Evolutionary conservation across 1,140 invertebrate species (phyloP).

Genomic region (Philopotamus ludificatus): DNA sequence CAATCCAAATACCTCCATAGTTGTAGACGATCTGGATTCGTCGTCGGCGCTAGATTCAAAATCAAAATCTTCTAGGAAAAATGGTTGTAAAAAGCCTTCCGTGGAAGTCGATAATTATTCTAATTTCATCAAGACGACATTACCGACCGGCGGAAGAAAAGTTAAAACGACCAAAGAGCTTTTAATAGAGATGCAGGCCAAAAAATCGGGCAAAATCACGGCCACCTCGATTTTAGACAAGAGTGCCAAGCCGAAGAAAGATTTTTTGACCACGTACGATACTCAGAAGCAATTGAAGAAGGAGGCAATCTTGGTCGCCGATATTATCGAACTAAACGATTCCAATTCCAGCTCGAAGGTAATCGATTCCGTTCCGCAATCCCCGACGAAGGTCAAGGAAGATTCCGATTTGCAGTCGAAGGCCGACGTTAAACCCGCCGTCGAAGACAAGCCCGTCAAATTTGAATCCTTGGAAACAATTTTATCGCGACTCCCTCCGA

Average conservation of each 20-base stretch:
- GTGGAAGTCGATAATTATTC: conserved; percentile 38
- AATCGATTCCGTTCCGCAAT: conserved; percentile 34
- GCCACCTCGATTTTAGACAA: conserved; percentile 33
- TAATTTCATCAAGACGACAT: conserved; percentile 38
- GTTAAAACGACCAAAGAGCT: conserved; percentile 47
- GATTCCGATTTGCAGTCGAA: neutral
- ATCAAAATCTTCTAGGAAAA: conserved; percentile 34
- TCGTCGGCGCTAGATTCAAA: conserved; percentile 28
- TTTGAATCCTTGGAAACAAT: conserved; percentile 37
- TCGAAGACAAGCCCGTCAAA: conserved; percentile 30
- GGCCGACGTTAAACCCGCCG: conserved; percentile 16
- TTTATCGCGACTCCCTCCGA: conserved; percentile 31
- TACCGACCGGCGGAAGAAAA: conserved; percentile 38
- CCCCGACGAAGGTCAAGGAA: neutral
- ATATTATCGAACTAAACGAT: conserved; percentile 46
- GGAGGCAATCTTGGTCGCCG: conserved; percentile 11
- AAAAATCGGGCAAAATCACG: conserved; percentile 42
- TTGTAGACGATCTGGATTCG: conserved; percentile 32
- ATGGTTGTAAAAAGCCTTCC: conserved; percentile 36
- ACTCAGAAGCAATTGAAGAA: conserved; percentile 31
- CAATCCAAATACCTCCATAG: neutral
- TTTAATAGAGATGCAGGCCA: conserved; percentile 52
- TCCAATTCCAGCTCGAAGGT: conserved; percentile 36
- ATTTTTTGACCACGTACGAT: conserved; percentile 50
- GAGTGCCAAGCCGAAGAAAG: conserved; percentile 48